These are phyloP conservation scores for Bombus impatiens DNA, from an alignment of 1,140 invertebrate species.

Conservation along the genomic window DNA sequence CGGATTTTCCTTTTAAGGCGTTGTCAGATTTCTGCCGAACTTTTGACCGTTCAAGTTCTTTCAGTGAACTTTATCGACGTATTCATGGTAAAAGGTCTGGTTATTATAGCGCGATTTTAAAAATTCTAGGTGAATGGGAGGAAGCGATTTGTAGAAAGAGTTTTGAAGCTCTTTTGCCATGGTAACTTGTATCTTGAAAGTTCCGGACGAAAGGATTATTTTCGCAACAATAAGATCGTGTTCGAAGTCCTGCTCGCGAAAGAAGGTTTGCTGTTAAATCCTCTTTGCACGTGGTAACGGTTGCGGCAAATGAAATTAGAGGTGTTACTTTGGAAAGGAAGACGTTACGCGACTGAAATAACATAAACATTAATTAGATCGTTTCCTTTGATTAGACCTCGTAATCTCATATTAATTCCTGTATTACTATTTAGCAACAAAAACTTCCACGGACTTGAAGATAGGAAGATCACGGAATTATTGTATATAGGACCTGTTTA, in stretches of 20 bases:
- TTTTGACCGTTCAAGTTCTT: background rate
- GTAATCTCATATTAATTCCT: background rate
- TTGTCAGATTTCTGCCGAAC: background rate
- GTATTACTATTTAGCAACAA: background rate
- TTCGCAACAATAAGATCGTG: conserved; percentile 24
- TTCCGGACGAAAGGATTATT: conserved; percentile 34
- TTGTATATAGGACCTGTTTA: no score
- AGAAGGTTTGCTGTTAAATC: background rate
- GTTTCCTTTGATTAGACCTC: background rate
- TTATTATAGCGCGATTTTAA: background rate
- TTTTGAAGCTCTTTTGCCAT: background rate
- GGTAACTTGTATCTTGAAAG: conserved; percentile 10
- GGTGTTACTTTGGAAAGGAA: no score
- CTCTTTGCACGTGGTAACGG: background rate
- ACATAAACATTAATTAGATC: background rate
- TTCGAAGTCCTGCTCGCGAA: background rate
- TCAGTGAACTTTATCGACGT: background rate
- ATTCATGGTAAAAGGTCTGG: background rate
- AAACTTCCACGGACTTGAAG: background rate
- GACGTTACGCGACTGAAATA: background rate
- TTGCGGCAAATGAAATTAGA: background rate
- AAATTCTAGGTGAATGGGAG: background rate
- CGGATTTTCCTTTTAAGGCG: background rate
- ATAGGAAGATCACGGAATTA: background rate
- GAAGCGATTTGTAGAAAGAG: conserved; percentile 18